These are phyloP conservation scores for Pteropus alecto DNA, from an alignment of 2,113 vertebrate genomes.

Conservation along the genomic window DNA sequence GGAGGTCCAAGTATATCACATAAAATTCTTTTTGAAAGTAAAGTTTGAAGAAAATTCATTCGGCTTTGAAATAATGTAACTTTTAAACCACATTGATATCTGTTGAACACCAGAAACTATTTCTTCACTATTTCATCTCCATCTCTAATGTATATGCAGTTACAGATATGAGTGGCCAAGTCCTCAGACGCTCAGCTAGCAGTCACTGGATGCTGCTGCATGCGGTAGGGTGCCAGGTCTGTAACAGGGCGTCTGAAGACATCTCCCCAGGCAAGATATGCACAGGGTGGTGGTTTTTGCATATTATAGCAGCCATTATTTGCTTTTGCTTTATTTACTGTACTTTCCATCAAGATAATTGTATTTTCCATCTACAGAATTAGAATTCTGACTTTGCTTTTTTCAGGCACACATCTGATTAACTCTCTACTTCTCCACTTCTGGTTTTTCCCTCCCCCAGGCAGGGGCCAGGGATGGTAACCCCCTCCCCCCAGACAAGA, in stretches of 20 bases:
- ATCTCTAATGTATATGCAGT: not conserved
- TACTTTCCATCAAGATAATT: not conserved
- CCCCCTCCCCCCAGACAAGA: not conserved
- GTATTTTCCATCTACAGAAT: not conserved
- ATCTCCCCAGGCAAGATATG: accelerated
- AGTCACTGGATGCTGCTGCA: not conserved
- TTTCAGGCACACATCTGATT: not conserved
- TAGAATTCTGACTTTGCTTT: not conserved
- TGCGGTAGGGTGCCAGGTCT: no score
- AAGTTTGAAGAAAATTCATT: not conserved
- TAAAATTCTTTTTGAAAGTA: not conserved
- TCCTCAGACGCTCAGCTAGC: not conserved
- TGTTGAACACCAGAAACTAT: not conserved
- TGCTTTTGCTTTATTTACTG: not conserved
- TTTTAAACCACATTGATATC: not conserved
- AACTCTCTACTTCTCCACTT: not conserved
- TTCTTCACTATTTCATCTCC: not conserved
- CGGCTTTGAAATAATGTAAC: not conserved
- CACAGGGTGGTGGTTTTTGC: not conserved
- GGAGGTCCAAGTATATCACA: not conserved
- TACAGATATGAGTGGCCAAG: not conserved
- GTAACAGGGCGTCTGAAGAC: not conserved
- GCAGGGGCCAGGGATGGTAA: not conserved
- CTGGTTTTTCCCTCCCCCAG: not conserved
- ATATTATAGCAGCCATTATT: not conserved